Evolutionary conservation across 2,888 invertebrate genomes (phyloP).

Genomic region (Tinea trinotella): DNA sequence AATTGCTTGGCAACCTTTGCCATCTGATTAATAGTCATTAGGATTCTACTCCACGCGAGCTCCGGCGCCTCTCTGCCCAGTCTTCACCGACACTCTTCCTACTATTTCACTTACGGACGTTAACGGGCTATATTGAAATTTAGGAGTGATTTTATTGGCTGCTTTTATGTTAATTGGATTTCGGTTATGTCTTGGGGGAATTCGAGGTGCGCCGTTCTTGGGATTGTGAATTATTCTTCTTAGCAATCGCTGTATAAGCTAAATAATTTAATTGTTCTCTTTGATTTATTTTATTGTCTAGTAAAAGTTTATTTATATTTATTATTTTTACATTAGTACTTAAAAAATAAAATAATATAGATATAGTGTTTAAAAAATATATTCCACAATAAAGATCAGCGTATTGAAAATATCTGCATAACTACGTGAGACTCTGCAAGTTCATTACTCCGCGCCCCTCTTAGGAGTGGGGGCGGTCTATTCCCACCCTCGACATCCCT

Average conservation of each 20-base stretch:
- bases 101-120: constrained; percentile 37
- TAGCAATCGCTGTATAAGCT: too few relatives aligned
- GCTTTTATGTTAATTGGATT: constrained; percentile 45
- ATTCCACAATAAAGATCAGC: neutral
- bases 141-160: constrained; percentile 49
- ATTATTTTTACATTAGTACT: too few relatives aligned
- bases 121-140: constrained; percentile 46
- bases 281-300: too few relatives aligned
- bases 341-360: neutral
- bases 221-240: neutral
- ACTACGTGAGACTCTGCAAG: constrained; percentile 13
- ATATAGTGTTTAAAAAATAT: neutral
- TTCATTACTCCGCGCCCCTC: constrained; percentile 11
- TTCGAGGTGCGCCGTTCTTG: neutral
- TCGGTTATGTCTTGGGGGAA: constrained; percentile 11
- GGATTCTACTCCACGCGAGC: constrained; percentile 32
- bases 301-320: too few relatives aligned
- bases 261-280: too few relatives aligned
- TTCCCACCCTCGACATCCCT: neutral
- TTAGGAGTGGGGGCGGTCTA: neutral
- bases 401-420: constrained; percentile 15
- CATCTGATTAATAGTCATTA: constrained; percentile 41
- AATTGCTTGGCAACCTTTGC: constrained; percentile 26
- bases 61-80: constrained; percentile 28
- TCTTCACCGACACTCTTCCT: constrained; percentile 13